Conservation (phyloP, 2,797 vertebrate species). For the Brotula barbata region DNA sequence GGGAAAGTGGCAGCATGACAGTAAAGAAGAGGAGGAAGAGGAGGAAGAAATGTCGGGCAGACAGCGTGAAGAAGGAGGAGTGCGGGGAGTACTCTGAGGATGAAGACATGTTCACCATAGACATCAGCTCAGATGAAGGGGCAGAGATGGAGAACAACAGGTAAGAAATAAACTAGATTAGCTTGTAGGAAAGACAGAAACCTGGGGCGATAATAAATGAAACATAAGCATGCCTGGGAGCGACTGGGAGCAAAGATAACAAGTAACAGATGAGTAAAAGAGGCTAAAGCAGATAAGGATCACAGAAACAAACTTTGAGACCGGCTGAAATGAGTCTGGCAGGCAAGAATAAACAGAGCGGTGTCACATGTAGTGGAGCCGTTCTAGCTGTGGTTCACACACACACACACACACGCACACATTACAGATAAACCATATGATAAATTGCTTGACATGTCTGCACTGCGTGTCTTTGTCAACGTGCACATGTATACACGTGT, state of each 20-base stretch:
- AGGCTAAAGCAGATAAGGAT: constrained; percentile 26
- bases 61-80: constrained; percentile 87
- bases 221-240: too few relatives aligned
- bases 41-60: constrained; percentile 87
- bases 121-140: constrained; percentile 91
- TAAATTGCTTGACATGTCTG: constrained; percentile 11
- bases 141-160: constrained; percentile 65
- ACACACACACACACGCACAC: constrained; percentile 3
- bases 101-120: constrained; percentile 93
- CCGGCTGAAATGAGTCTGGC: constrained; percentile 41
- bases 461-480: constrained; percentile 1
- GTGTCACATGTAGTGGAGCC: constrained; percentile 1
- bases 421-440: constrained; percentile 17
- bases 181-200: too few relatives aligned
- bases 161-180: constrained; percentile 26
- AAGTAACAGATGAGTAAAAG: not conserved
- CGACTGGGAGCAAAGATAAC: not conserved
- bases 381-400: constrained; percentile 11
- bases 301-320: constrained; percentile 29
- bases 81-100: constrained; percentile 83
- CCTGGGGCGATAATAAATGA: not conserved
- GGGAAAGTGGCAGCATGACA: constrained; percentile 37
- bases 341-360: constrained; percentile 27
- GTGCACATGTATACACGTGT: not conserved
- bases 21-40: constrained; percentile 92